These are phyloP conservation scores for Cacatua alba DNA, from an alignment of 2,113 vertebrate species.

Conservation along the genomic window DNA sequence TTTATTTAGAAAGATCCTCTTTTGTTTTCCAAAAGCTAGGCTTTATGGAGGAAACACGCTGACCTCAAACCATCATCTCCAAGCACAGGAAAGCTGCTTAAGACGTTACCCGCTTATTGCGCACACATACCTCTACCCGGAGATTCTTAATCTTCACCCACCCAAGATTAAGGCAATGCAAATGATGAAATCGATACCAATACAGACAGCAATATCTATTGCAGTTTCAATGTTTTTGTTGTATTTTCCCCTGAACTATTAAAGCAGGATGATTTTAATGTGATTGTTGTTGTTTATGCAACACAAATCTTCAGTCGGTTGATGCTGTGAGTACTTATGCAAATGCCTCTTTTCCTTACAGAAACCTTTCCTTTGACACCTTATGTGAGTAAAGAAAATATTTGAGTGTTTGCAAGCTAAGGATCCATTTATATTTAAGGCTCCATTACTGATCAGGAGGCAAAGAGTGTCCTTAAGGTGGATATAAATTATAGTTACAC, in stretches of 20 bases:
- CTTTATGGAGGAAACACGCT: background rate
- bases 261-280: slow-evolving; percentile 18
- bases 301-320: slow-evolving; percentile 4
- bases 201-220: slow-evolving; percentile 52
- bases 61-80: slow-evolving; percentile 11
- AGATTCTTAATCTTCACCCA: slow-evolving; percentile 67
- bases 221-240: slow-evolving; percentile 41
- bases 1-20: background rate
- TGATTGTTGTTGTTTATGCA: slow-evolving; percentile 25
- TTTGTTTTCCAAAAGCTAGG: background rate
- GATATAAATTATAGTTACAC: slow-evolving; percentile 54
- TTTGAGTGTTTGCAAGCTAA: slow-evolving; percentile 28
- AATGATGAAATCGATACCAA: slow-evolving; percentile 54
- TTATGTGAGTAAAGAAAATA: slow-evolving; percentile 35
- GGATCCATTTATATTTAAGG: slow-evolving; percentile 58
- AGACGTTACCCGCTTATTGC: slow-evolving; percentile 1
- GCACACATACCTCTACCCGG: background rate
- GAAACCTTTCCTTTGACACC: slow-evolving; percentile 40
- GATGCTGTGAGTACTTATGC: slow-evolving; percentile 29
- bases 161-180: slow-evolving; percentile 65
- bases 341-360: slow-evolving; percentile 13
- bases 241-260: slow-evolving; percentile 11
- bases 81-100: slow-evolving; percentile 18
- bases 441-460: slow-evolving; percentile 63
- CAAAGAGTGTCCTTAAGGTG: slow-evolving; percentile 45